These are phyloP conservation scores for Anolis apletophallus DNA, from an alignment of 2,797 vertebrate genomes.

Conservation along the genomic window DNA sequence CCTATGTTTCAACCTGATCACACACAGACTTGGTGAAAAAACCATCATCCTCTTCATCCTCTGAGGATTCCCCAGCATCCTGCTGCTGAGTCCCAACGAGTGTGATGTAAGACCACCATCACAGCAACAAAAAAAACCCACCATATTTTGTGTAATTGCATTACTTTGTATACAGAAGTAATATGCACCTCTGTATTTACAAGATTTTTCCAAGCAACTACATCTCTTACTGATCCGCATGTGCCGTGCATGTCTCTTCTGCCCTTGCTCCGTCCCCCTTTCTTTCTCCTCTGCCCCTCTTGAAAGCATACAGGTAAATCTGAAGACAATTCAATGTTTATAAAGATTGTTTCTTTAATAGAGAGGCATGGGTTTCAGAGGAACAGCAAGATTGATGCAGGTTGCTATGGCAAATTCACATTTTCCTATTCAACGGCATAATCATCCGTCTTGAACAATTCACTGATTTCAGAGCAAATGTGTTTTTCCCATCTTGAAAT, in stretches of 20 bases:
- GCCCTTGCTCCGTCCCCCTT: not conserved
- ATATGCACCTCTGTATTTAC: not conserved
- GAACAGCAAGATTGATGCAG: constrained; percentile 62
- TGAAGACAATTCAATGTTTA: not conserved
- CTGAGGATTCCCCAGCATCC: too few relatives aligned
- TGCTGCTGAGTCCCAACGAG: too few relatives aligned
- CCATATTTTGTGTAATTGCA: not conserved
- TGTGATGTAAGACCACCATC: not conserved
- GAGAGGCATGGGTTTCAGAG: constrained; percentile 63
- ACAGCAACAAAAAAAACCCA: not conserved
- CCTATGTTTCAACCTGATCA: too few relatives aligned
- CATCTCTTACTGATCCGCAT: not conserved
- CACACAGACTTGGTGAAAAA: too few relatives aligned
- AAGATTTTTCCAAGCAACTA: not conserved
- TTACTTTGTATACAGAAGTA: not conserved
- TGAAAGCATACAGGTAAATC: not conserved
- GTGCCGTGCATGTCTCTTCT: not conserved
- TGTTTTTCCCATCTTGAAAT: constrained; percentile 59
- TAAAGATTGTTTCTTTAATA: constrained; percentile 59
- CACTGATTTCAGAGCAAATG: constrained; percentile 69
- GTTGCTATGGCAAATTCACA: constrained; percentile 76
- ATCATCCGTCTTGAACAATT: constrained; percentile 73
- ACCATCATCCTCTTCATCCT: too few relatives aligned
- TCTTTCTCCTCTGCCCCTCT: not conserved
- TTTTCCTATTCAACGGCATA: constrained; percentile 68